phyloP scores from a whole-genome alignment of 2,888 invertebrate genomes.

The Dioctria rufipes region DNA sequence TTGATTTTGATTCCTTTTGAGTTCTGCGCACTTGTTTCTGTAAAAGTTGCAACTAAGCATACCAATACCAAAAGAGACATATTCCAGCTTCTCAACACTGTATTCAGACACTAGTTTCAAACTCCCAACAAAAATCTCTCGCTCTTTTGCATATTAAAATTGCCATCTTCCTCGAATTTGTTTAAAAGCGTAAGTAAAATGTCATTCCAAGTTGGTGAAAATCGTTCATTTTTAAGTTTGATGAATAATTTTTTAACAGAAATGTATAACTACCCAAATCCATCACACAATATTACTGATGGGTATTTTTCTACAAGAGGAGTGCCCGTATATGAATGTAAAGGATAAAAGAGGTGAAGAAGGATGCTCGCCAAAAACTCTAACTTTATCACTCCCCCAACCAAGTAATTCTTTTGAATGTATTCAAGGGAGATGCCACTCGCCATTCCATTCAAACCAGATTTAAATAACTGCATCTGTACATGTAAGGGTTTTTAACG shows the following conservation, averaged over 20 bases:
- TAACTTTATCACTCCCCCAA: conserved; percentile 17
- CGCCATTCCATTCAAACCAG: conserved; percentile 6
- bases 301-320: conserved; percentile 10
- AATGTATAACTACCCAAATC: conserved; percentile 39
- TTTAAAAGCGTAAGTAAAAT: neutral
- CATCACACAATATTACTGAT: conserved; percentile 34
- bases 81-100: neutral
- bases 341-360: conserved; percentile 11
- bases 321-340: conserved; percentile 8
- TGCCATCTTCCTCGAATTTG: neutral
- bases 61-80: conserved; percentile 24
- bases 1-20: conserved; percentile 55
- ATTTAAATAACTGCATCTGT: conserved; percentile 44
- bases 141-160: neutral
- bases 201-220: conserved; percentile 4
- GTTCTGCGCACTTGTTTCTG: conserved; percentile 57
- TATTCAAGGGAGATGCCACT: neutral
- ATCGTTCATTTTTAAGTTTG: conserved; percentile 32
- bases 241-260: conserved; percentile 41
- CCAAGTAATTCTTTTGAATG: conserved; percentile 37
- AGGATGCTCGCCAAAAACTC: conserved; percentile 20
- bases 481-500: conserved; percentile 33
- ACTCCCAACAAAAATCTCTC: no score
- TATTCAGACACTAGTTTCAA: no score
- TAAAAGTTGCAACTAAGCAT: conserved; percentile 46